Percentiles rank a stretch among this genome's conserved stretches.
These are phyloP conservation scores for Sminthurinus aureus DNA, from an alignment of 2,888 invertebrate genomes.

Conservation along the genomic window DNA sequence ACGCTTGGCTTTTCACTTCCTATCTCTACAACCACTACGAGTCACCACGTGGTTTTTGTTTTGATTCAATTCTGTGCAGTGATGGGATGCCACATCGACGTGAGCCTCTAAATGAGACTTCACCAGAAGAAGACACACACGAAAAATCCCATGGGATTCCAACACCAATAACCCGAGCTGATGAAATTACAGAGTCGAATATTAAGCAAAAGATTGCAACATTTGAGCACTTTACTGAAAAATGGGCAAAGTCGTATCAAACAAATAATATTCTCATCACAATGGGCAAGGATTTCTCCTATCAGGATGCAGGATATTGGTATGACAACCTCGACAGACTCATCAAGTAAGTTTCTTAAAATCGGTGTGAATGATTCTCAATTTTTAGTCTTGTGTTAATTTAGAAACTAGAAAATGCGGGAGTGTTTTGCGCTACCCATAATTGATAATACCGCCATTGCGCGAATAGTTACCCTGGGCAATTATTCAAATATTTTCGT, in stretches of 20 bases:
- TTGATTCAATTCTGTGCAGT: neutral
- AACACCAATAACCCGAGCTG: too few relatives aligned
- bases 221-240: slow-evolving; percentile 62
- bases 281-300: slow-evolving; percentile 93
- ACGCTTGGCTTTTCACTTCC: neutral
- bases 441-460: too few relatives aligned
- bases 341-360: slow-evolving; percentile 73
- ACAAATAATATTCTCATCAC: slow-evolving; percentile 84
- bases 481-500: too few relatives aligned
- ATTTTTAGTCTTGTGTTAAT: too few relatives aligned
- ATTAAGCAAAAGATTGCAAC: slow-evolving; percentile 62
- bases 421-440: too few relatives aligned
- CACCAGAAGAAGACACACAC: too few relatives aligned
- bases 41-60: neutral
- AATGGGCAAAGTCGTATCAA: slow-evolving; percentile 62
- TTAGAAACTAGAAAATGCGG: too few relatives aligned
- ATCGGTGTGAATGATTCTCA: too few relatives aligned
- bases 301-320: slow-evolving; percentile 74
- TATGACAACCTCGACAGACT: slow-evolving; percentile 88
- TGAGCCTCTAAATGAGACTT: too few relatives aligned
- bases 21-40: neutral
- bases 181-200: slow-evolving; percentile 49
- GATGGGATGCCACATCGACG: too few relatives aligned
- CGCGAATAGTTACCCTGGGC: too few relatives aligned
- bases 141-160: too few relatives aligned